Conservation (phyloP, 2,797 vertebrate genomes). For the Erethizon dorsatum region DNA sequence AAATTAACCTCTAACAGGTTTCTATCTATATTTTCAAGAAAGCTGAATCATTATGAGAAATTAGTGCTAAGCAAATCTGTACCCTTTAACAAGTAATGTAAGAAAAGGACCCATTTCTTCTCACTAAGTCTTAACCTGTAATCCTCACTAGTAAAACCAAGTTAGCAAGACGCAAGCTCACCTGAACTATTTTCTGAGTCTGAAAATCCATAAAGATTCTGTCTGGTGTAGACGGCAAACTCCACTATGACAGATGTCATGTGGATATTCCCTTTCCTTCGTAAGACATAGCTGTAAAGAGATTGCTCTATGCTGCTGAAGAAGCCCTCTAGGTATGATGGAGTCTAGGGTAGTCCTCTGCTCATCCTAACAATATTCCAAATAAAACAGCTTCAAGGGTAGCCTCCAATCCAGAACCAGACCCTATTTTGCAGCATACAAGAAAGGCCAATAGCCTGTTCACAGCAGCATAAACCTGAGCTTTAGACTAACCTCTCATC, state of each 20-base stretch:
- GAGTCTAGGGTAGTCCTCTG: neutral
- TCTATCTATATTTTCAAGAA: constrained; percentile 16
- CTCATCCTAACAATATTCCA: neutral
- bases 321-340: neutral
- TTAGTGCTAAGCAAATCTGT: constrained; percentile 1
- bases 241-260: neutral
- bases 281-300: neutral
- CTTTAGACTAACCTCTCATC: neutral
- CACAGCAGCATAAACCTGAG: neutral
- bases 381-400: neutral
- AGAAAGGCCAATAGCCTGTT: neutral
- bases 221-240: neutral
- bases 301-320: neutral
- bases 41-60: constrained; percentile 53
- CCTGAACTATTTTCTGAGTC: neutral
- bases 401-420: neutral
- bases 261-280: neutral
- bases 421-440: neutral
- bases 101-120: constrained; percentile 23
- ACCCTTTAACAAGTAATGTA: neutral
- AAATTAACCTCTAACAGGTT: neutral
- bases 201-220: neutral
- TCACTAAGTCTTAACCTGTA: neutral
- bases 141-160: neutral
- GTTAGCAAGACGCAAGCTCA: neutral